Base-by-base conservation (phyloP, 1,140 invertebrate genomes). In the Drosophila kikkawai region DNA sequence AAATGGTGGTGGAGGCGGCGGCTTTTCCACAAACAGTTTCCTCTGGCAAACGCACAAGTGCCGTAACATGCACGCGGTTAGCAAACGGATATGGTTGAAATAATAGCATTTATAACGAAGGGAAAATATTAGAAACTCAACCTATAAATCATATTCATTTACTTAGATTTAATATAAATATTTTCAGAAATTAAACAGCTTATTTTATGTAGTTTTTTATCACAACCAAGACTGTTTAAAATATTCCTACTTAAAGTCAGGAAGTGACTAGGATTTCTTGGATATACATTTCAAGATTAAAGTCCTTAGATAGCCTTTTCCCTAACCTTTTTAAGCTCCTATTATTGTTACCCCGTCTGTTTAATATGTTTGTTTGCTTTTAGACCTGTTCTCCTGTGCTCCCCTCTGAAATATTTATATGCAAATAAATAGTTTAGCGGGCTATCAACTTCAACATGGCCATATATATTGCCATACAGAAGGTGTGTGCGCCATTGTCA, bases 391-490 rank as follows among this genome's bases (percentile, higher is more conserved):
- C 60, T 58, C 56, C 56, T 63, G 55, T 45, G 47, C 60, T 50
- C 29, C 37, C 53, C 65, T 69, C 76, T 87, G 73, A 88, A 87
- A 87, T 90, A 87, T 87, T 87, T 87, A 88, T 87, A 88, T 87
- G 84, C 84, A 87, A 87, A 87, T 87, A 87, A 87, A 87, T 87
- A 87, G 85, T 87, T 87, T 84, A 81, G 69, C 73, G 68, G 64
- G 80, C 85, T 90, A 78, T 88, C 80, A 78, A 82, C 84, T 75
- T 68, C 64, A 61, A 74, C 59, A 39, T 44, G 39, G 29, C 56
- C 29, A 15, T 45, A 36, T 60, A 42, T 36, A 26, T 22, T 53
- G 45, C 39, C 37, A 19, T 47, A 39, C n/a, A 26, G 36, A 26
- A 56, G 36, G 59, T 73, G 44, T 29, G 61, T 44, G 19, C 15